Evolutionary conservation across 2,113 vertebrate species (phyloP), one percentile per base, ranked within the genome.

Genomic region (Heteronetta atricapilla): DNA sequence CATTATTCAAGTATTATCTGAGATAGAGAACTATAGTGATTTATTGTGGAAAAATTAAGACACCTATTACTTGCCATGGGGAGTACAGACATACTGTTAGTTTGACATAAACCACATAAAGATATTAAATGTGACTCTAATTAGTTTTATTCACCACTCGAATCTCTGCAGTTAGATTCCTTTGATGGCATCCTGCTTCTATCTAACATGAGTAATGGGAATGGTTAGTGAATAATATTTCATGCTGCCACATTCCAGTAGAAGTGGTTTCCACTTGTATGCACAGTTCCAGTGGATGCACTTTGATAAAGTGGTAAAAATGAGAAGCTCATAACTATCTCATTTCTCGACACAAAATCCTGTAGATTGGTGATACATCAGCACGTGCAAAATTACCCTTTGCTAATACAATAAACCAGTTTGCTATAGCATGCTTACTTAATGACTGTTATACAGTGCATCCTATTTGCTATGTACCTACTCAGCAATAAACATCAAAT

Each of bases 191-290:
- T 89, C 48, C 86, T 89, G 53, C 76, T 94, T 93, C 86, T 62
- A 80, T 91, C 91, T 90, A 95, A 84, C 78, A 95, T 95, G 95
- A 97, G 81, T 96, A 97, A 97, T 96, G 90, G 91, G 87, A 91
- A 75, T 86, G 63, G 68, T 94, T 94, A 93, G 74, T 36, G 91
- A 93, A 91, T 88, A 96, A 97, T 97, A 97, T 92, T 96, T 97
- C 92, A 96, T 94, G 21, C 77, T 94, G 94, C 80, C 93, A 97
- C 60, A 75, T 96, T 94, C 84, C 84, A 82, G 88, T 48, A 94
- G 80, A 97, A 96, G 38, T 76, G 34, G 48, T 91, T 95, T 96
- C 86, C 69, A 93, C 64, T 94, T 95, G 82, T 83, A 70, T 90
- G 93, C 86, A 79, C 52, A 21, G 80, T 94, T 96, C 78, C 88